Percentiles rank a stretch among this genome's conserved stretches.
These are phyloP conservation scores for Argentina silus DNA, from an alignment of 2,797 vertebrate species.

Conservation along the genomic window DNA sequence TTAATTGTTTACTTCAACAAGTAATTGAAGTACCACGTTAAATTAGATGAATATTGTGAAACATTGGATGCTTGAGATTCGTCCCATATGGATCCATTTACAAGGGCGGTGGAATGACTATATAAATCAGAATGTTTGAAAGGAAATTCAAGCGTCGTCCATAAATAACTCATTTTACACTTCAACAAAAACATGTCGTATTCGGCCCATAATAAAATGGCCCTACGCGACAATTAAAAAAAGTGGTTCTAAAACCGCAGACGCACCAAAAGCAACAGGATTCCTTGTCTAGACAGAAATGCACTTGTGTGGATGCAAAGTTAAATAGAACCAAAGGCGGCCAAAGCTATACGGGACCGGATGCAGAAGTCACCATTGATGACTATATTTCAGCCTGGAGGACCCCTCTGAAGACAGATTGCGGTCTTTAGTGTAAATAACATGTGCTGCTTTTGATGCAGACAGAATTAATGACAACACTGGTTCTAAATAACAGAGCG, in stretches of 20 bases:
- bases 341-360: constrained; percentile 65
- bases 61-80: too few relatives aligned
- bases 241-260: constrained; percentile 58
- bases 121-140: not conserved
- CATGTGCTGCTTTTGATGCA: constrained; percentile 77
- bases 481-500: constrained; percentile 77
- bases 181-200: constrained; percentile 55
- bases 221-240: constrained; percentile 40
- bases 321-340: constrained; percentile 33
- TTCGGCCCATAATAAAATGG: constrained; percentile 50
- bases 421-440: constrained; percentile 83
- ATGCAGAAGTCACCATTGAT: constrained; percentile 66
- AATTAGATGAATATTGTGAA: not conserved
- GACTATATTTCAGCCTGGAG: constrained; percentile 66
- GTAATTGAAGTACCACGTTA: not conserved
- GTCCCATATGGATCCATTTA: too few relatives aligned
- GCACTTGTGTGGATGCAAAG: constrained; percentile 69
- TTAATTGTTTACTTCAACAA: not conserved
- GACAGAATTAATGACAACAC: constrained; percentile 81
- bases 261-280: constrained; percentile 53
- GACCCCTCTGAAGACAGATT: constrained; percentile 74
- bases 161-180: constrained; percentile 56
- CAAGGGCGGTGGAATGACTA: not conserved
- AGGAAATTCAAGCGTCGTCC: constrained; percentile 49
- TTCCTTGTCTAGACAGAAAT: constrained; percentile 75